Base-by-base conservation (phyloP, 2,888 invertebrate genomes). In the Elysia crispata region DNA sequence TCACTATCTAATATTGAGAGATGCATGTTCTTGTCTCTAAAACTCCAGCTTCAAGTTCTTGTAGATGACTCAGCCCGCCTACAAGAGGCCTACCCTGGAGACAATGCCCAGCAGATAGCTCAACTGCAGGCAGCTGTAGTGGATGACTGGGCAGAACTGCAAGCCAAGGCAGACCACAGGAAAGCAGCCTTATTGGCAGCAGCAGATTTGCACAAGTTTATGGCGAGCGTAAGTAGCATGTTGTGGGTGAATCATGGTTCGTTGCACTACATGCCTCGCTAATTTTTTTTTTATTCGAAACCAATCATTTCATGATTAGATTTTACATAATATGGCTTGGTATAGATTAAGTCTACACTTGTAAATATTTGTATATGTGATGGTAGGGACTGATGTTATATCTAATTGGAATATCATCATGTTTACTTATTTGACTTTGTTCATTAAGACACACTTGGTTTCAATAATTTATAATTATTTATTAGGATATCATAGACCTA, bases 51-150 rank as follows among this genome's bases (percentile, higher is more conserved):
- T 25, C 93, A 95, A 94, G 94, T 98, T 0, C 93, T 99, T 1
- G 96, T 98, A 73, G 98, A 98, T 89, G 98, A 99, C 91, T 97
- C 98, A 0, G 95, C 95, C 0, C 95, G 97, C 75, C 94, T 99
- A 62, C 96, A 97, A 92, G 87, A 89, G 72, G 94, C 96, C 54
- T 98, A 98, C 93, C 98, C 98, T 0, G 97, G 97, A 0, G 95
- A 95, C 76, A 98, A 98, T 92, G 97, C 97, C 0, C 94, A 95
- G 69, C 96, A 97, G 89, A 97, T 99, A 80, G 95, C 95, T 25
- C 94, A 96, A 84, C 96, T 98, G 87, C 97, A 98, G 92, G 95
- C 95, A 57, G 95, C 96, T 6, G 95, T 99, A 0, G 94, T 96
- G 0, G 95, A 95, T 1, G 96, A 96, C 77, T 98, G 98, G 98